phyloP scores from a whole-genome alignment of 1,140 invertebrate species.

The Drosophila varians region DNA sequence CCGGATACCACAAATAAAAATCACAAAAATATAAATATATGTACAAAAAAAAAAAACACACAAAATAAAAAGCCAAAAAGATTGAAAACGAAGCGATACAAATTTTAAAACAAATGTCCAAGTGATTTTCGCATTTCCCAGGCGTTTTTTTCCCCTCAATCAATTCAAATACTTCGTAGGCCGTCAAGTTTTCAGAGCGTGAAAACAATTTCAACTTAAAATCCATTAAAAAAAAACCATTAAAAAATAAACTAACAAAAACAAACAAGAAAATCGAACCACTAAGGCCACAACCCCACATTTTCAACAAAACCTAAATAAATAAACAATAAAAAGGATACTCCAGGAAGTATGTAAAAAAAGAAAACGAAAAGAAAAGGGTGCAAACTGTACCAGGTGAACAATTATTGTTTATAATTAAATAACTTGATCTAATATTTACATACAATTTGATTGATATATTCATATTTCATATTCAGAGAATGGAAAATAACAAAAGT shows the following conservation, averaged over 20 bases:
- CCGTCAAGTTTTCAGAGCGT: conserved; percentile 47
- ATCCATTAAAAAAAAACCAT: conserved; percentile 20
- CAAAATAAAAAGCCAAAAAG: conserved; percentile 2
- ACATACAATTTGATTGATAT: conserved; percentile 46
- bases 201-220: conserved; percentile 40
- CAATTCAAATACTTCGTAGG: conserved; percentile 15
- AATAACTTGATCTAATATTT: conserved; percentile 12
- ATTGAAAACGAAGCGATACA: neutral
- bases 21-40: conserved; percentile 1
- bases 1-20: conserved; percentile 36
- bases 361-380: too few relatives aligned
- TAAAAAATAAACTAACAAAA: conserved; percentile 9
- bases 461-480: conserved; percentile 43
- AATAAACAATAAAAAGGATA: neutral
- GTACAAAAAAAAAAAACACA: conserved; percentile 1
- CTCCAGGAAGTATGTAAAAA: neutral
- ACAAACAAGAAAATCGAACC: conserved; percentile 7
- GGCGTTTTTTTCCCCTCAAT: neutral
- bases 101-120: neutral
- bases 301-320: too few relatives aligned
- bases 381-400: conserved; percentile 18
- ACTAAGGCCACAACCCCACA: too few relatives aligned
- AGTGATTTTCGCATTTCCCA: conserved; percentile 8
- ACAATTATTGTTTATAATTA: neutral
- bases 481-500: conserved; percentile 32